Evolutionary conservation across 53 echinoderm and acorn worm species (phyloP).

Genomic region (Patiria pectinifera): DNA sequence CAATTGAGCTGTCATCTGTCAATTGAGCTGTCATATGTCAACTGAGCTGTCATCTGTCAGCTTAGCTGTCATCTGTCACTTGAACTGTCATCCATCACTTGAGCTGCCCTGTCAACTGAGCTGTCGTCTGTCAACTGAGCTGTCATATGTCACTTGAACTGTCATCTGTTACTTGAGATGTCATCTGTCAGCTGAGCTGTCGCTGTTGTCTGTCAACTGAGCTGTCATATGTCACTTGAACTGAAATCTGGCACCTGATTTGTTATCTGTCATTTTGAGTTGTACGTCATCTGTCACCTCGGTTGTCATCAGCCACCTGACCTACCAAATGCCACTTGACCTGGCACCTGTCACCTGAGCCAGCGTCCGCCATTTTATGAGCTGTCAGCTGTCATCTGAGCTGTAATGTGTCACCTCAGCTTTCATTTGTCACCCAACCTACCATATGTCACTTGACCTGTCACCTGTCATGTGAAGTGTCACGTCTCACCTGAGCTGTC

Average conservation of each 20-base stretch:
- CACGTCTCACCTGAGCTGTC: too few relatives aligned
- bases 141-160: background rate
- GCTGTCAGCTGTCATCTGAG: too few relatives aligned
- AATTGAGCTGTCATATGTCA: slow-evolving; percentile 7
- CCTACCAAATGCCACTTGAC: background rate
- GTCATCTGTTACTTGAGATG: background rate
- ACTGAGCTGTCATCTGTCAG: slow-evolving; percentile 3
- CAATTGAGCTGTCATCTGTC: background rate
- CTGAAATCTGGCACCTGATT: too few relatives aligned
- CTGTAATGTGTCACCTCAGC: background rate
- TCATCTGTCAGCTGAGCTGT: background rate
- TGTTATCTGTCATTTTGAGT: background rate
- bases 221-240: too few relatives aligned
- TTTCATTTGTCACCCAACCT: background rate
- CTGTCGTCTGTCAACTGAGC: background rate
- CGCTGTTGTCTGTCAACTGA: too few relatives aligned
- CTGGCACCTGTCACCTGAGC: too few relatives aligned
- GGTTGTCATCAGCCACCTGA: background rate
- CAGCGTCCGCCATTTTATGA: too few relatives aligned
- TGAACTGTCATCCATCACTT: background rate
- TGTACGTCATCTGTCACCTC: background rate
- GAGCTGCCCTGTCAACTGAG: background rate
- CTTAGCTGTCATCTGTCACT: background rate
- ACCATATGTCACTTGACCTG: background rate
- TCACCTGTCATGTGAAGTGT: too few relatives aligned